These are phyloP conservation scores for Narcine bancroftii DNA, from an alignment of 2,113 vertebrate genomes.

Conservation along the genomic window DNA sequence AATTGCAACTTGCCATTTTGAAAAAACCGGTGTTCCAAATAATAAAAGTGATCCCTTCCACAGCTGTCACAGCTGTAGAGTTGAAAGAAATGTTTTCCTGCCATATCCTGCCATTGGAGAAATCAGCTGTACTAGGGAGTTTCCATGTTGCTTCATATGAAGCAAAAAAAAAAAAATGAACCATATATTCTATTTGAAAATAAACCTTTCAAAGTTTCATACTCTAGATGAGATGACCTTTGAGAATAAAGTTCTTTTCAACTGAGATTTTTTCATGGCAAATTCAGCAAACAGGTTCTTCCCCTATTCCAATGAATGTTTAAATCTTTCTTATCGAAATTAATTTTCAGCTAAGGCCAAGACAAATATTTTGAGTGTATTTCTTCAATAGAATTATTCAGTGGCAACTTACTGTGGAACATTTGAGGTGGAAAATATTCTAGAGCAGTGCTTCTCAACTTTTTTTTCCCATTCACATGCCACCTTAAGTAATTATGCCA, in stretches of 20 bases:
- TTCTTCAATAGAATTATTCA: neutral
- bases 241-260: neutral
- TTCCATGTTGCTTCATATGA: neutral
- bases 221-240: neutral
- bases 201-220: neutral
- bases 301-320: neutral
- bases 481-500: too few relatives aligned
- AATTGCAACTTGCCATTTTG: neutral
- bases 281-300: neutral
- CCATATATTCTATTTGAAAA: neutral
- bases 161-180: neutral
- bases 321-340: neutral
- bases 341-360: neutral
- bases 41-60: neutral
- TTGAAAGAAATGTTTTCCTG: constrained; percentile 14
- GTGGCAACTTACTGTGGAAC: neutral
- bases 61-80: constrained; percentile 13
- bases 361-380: neutral
- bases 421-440: neutral
- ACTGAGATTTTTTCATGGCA: neutral
- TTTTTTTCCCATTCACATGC: too few relatives aligned
- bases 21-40: neutral
- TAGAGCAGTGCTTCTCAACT: too few relatives aligned
- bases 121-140: constrained; percentile 30
- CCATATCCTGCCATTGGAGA: neutral